A percentile compares a stretch with the other conserved stretches of the same genome.
phyloP scores from a whole-genome alignment of 2,113 vertebrate species.

The Pangasianodon hypophthalmus region DNA sequence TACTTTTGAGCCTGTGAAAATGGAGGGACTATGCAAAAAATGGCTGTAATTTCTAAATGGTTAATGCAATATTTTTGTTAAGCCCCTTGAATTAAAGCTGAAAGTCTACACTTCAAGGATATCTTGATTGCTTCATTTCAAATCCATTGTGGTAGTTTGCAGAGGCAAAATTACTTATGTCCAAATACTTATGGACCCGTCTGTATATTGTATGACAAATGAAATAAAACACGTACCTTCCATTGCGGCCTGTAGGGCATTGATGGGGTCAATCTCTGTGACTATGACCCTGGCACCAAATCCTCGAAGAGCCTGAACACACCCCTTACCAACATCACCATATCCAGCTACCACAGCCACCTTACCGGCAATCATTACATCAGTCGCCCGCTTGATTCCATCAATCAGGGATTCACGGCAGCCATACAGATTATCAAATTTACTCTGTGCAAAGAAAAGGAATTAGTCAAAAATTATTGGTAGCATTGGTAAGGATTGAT shows the following conservation, averaged over 20 bases:
- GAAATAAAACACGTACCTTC: slow-evolving; percentile 75
- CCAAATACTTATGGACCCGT: too few relatives aligned
- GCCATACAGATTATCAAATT: slow-evolving; percentile 98
- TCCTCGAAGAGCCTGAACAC: slow-evolving; percentile 88
- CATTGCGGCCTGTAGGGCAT: slow-evolving; percentile 95
- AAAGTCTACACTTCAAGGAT: too few relatives aligned
- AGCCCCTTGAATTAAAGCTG: too few relatives aligned
- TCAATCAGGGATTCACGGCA: slow-evolving; percentile 97
- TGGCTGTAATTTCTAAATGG: too few relatives aligned
- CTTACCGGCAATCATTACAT: slow-evolving; percentile 98
- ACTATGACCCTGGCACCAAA: slow-evolving; percentile 95
- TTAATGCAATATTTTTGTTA: too few relatives aligned
- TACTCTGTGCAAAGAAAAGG: slow-evolving; percentile 78
- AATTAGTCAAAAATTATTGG: background rate
- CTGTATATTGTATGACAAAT: background rate
- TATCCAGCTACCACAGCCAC: slow-evolving; percentile 95
- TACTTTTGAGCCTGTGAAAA: too few relatives aligned
- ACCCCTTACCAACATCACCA: slow-evolving; percentile 95
- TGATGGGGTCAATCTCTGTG: slow-evolving; percentile 96
- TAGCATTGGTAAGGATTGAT: background rate
- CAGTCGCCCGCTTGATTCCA: slow-evolving; percentile 95
- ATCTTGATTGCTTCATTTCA: too few relatives aligned
- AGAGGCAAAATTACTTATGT: too few relatives aligned
- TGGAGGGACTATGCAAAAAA: too few relatives aligned
- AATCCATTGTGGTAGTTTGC: too few relatives aligned